Evolutionary conservation across 2,113 vertebrate species (phyloP).

Genomic region (Gorsachius goisagi): DNA sequence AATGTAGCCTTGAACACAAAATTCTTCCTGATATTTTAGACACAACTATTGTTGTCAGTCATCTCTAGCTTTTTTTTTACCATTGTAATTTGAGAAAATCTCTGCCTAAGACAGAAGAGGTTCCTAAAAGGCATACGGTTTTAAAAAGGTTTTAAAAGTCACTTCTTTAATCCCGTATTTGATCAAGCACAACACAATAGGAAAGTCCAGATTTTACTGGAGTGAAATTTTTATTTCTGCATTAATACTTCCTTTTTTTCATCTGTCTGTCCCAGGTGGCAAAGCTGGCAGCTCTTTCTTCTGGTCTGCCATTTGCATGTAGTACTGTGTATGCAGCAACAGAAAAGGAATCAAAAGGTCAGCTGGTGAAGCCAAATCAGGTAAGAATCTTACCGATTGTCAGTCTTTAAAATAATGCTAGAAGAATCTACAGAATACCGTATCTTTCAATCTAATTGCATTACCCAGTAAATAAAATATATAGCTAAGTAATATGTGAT

Average conservation of each 20-base stretch:
- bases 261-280: constrained; percentile 71
- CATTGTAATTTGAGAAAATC: not conserved
- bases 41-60: not conserved
- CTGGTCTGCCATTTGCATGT: constrained; percentile 77
- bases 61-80: not conserved
- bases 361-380: constrained; percentile 71
- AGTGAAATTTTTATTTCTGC: not conserved
- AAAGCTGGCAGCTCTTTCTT: constrained; percentile 77
- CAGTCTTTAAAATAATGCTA: not conserved
- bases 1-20: not conserved
- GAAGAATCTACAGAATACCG: not conserved
- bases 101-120: not conserved
- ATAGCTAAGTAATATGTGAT: not conserved
- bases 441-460: not conserved
- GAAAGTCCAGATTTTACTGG: not conserved
- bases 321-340: constrained; percentile 71
- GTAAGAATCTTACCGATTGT: constrained; percentile 57
- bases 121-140: not conserved
- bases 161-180: not conserved
- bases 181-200: not conserved
- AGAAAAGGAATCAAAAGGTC: constrained; percentile 60
- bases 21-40: not conserved
- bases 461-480: not conserved
- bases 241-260: not conserved
- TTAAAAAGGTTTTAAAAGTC: not conserved